These are phyloP conservation scores for Iselma pallidipennis DNA, from an alignment of 2,888 invertebrate genomes.

Conservation along the genomic window DNA sequence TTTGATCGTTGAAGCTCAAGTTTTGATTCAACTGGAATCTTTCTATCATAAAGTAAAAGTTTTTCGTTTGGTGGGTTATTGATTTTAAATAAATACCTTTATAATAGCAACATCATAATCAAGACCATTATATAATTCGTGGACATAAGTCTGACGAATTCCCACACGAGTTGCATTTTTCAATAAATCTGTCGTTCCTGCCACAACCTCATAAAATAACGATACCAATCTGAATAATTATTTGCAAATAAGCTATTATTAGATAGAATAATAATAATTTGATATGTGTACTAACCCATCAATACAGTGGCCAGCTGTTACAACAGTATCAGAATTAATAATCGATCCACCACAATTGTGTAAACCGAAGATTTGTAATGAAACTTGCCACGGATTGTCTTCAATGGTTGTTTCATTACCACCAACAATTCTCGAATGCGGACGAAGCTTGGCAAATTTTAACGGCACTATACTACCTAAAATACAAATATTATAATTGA, in stretches of 20 bases:
- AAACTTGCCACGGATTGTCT: conserved; percentile 25
- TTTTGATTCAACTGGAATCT: not conserved
- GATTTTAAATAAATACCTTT: not conserved
- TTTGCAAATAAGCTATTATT: not conserved
- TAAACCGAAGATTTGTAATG: conserved; percentile 12
- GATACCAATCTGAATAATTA: not conserved
- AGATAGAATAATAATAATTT: no score
- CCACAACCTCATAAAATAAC: not conserved
- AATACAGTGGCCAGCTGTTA: conserved; percentile 28
- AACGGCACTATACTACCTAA: not conserved
- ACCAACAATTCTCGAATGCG: not conserved
- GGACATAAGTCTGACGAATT: not conserved
- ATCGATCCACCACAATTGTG: conserved; percentile 26
- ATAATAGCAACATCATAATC: not conserved
- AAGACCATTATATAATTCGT: not conserved
- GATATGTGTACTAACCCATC: conserved; percentile 6
- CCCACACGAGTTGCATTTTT: not conserved
- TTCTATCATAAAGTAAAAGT: not conserved
- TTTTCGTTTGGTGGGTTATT: no score
- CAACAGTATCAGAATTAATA: conserved; percentile 6
- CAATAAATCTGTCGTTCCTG: not conserved
- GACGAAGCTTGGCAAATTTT: not conserved
- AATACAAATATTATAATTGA: not conserved
- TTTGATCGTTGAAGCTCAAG: not conserved
- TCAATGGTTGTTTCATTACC: not conserved